Conservation (phyloP, 2,113 vertebrate species). For the western clawed frog (Xenopus tropicalis) region DNA sequence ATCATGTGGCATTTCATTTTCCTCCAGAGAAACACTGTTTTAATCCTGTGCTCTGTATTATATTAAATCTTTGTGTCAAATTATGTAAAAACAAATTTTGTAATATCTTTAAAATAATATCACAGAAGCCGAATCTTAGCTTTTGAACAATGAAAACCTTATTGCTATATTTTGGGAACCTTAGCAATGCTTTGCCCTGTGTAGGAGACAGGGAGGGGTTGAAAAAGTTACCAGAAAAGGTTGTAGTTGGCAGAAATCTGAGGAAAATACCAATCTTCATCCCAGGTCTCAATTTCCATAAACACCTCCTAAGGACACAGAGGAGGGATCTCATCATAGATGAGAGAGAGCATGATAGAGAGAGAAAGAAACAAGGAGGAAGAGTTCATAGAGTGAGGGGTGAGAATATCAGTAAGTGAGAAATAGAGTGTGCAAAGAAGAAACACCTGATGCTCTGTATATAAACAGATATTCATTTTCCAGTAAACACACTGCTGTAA, state of each 20-base stretch:
- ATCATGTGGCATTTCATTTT: no score
- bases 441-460: background rate
- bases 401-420: background rate
- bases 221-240: constrained; percentile 12
- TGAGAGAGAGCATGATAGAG: background rate
- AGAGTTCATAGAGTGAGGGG: background rate
- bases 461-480: background rate
- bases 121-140: no score
- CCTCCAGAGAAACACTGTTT: no score
- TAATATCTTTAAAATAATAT: no score
- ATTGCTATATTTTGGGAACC: no score
- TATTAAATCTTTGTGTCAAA: no score
- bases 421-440: background rate
- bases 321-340: constrained; percentile 21
- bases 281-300: constrained; percentile 36
- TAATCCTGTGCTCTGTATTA: no score
- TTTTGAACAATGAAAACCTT: no score
- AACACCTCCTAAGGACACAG: constrained; percentile 27
- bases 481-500: background rate
- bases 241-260: constrained; percentile 29
- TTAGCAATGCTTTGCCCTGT: background rate
- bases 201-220: constrained; percentile 7
- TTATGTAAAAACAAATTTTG: no score
- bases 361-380: background rate
- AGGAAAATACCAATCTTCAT: constrained; percentile 32